A percentile compares a stretch with the other conserved stretches of the same genome.
These are phyloP conservation scores for Bombus impatiens DNA, from an alignment of 1,140 invertebrate species.

Conservation along the genomic window DNA sequence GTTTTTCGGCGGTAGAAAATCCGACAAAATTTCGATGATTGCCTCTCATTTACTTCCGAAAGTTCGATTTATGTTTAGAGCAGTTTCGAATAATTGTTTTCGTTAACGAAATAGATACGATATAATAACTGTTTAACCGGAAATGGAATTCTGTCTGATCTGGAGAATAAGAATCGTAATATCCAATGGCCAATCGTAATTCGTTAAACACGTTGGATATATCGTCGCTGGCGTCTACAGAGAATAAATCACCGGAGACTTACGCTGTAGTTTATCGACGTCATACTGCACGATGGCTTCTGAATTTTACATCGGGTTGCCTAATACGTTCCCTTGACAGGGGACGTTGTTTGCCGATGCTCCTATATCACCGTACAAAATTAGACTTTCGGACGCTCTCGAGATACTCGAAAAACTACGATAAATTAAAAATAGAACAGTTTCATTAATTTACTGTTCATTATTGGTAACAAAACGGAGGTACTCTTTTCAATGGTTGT, in stretches of 20 bases:
- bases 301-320: constrained; percentile 61
- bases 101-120: no score
- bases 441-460: background rate
- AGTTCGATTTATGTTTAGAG: background rate
- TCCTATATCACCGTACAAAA: background rate
- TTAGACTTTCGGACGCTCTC: background rate
- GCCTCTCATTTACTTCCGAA: background rate
- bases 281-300: constrained; percentile 42
- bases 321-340: constrained; percentile 44
- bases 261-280: constrained; percentile 50
- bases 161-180: constrained; percentile 8
- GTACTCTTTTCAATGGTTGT: background rate
- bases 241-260: constrained; percentile 58
- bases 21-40: background rate
- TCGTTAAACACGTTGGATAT: constrained; percentile 41
- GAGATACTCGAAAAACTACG: background rate
- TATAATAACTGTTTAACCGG: background rate
- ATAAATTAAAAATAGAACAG: background rate
- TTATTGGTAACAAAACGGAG: background rate
- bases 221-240: constrained; percentile 4
- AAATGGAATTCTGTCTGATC: constrained; percentile 5
- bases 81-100: background rate
- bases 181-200: constrained; percentile 41
- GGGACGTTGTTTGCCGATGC: background rate
- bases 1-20: background rate